These are phyloP conservation scores for Brenthis hecate DNA, from an alignment of 2,888 invertebrate genomes.

Conservation along the genomic window DNA sequence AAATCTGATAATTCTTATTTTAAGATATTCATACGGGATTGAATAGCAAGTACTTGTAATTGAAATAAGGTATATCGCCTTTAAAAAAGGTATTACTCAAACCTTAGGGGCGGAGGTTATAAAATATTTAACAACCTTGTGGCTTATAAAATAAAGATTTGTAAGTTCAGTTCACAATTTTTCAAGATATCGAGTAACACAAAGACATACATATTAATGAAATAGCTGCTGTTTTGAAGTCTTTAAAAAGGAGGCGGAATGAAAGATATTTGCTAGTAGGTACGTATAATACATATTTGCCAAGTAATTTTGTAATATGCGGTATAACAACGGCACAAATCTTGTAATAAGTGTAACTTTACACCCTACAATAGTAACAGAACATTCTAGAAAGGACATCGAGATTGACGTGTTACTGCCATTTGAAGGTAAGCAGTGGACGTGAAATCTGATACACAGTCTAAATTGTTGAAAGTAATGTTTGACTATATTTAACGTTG, in stretches of 20 bases:
- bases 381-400: slow-evolving; percentile 30
- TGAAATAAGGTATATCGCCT: no score
- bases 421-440: slow-evolving; percentile 31
- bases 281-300: slow-evolving; percentile 6
- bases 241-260: background rate
- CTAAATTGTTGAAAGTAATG: slow-evolving; percentile 5
- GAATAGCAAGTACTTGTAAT: no score
- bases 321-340: background rate
- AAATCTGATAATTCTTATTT: no score
- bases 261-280: background rate
- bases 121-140: no score
- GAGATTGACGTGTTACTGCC: slow-evolving; percentile 29
- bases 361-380: slow-evolving; percentile 16
- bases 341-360: slow-evolving; percentile 22
- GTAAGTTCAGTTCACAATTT: no score
- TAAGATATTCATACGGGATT: no score
- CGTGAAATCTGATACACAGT: slow-evolving; percentile 24
- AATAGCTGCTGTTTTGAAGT: background rate
- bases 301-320: slow-evolving; percentile 8
- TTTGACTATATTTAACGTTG: background rate
- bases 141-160: no score
- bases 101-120: no score
- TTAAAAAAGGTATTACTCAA: no score
- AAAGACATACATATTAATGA: background rate
- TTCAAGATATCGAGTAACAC: no score